Base-by-base conservation (phyloP, 2,888 invertebrate species). In the Aporophyla lueneburgensis region DNA sequence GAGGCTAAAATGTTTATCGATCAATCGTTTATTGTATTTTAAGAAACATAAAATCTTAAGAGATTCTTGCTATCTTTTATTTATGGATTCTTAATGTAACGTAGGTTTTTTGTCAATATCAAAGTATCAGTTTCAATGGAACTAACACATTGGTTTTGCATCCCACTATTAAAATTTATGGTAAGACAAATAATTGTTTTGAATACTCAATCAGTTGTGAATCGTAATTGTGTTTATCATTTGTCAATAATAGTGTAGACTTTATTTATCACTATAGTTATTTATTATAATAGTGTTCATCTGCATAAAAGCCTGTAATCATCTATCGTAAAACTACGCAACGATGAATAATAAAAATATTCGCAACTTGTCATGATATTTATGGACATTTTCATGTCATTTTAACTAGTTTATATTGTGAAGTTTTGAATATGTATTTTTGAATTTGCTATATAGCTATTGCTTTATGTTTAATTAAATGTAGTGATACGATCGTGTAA, bases 271-370 rank as follows among this genome's bases (percentile, higher is more conserved):
- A 71, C 78, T 81, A 63, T 63, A 74, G 66, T 86, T 80, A 83
- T 78, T 80, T 78, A 81, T 80, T 86, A 71, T 77, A 74, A 81
- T 80, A 59, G 51, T 68, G 46, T 70, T 76, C 78, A 81, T 85
- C 74, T 85, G 71, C 80, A 84, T 86, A 86, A 81, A 84, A 80
- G 56, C 78, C 75, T 77, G 68, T 74, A 81, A 87, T 80, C 79
- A 81, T 80, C 24, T 58, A n/a, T 80, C 71, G 73, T 84, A 70
- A 83, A 76, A 77, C 80, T 74, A 67, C 46, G 73, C 74, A 78
- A 69, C 73, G 71, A 68, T 83, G 70, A 81, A 76, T 81, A 56
- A 69, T 78, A 72, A 73, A 80, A 76, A 72, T 77, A 71, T 69
- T 71, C 65, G 43, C 46, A 65, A 74, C 49, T 72, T 71, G 69